Conservation (phyloP, 2,888 invertebrate species). For the Argyresthia goedartella region DNA sequence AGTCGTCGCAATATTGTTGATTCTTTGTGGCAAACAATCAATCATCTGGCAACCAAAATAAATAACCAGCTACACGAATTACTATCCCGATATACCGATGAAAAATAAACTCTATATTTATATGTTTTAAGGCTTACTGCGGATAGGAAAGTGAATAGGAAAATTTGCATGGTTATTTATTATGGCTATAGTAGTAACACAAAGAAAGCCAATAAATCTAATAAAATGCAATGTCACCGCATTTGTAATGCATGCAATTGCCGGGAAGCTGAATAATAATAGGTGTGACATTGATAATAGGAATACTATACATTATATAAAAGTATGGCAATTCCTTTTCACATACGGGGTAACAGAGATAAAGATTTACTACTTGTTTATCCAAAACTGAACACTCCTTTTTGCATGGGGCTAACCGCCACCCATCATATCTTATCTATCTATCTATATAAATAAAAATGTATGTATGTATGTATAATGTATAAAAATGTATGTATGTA, state of each 20-base stretch:
- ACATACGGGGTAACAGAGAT: too few relatives aligned
- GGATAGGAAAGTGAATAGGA: background rate
- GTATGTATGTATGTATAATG: too few relatives aligned
- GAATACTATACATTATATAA: too few relatives aligned
- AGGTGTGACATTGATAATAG: background rate
- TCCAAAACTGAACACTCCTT: too few relatives aligned
- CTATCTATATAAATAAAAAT: too few relatives aligned
- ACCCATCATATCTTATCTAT: too few relatives aligned
- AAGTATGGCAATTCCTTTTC: too few relatives aligned
- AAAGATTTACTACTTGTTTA: too few relatives aligned
- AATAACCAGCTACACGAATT: slow-evolving; percentile 43
- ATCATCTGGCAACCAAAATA: slow-evolving; percentile 42
- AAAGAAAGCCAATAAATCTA: slow-evolving; percentile 60
- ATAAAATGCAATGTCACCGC: slow-evolving; percentile 50
- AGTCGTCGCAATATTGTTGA: too few relatives aligned
- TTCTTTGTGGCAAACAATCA: slow-evolving; percentile 47
- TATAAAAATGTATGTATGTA: too few relatives aligned
- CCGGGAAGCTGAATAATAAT: slow-evolving; percentile 25
- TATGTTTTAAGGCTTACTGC: slow-evolving; percentile 19
- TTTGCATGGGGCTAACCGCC: too few relatives aligned
- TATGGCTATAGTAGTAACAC: slow-evolving; percentile 32
- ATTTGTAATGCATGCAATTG: slow-evolving; percentile 64
- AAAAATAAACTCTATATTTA: slow-evolving; percentile 11
- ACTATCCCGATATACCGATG: slow-evolving; percentile 28
- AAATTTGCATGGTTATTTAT: background rate